Base-by-base conservation (phyloP, 2,888 invertebrate genomes). In the Gibbula magus region DNA sequence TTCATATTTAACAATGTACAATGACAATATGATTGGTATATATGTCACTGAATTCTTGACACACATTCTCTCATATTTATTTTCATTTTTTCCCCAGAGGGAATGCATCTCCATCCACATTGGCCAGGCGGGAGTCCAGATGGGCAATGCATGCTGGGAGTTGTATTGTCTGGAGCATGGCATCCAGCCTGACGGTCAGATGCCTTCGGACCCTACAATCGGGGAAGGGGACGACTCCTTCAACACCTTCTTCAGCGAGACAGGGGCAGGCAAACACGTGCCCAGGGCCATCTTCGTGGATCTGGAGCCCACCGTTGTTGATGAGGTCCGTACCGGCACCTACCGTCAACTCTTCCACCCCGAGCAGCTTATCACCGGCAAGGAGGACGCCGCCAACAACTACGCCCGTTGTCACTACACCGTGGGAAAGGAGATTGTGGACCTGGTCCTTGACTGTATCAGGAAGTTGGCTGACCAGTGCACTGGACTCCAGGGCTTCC, bases 381-480 rank as follows among this genome's bases (percentile, higher is more conserved):
- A 98, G 93, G 98, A 98, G 94, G 98, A 98, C 92, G 98, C 98
- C 67, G 98, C 98, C 88, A 98, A 98, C 94, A 98, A 98, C 94
- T 98, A 98, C 88, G 98, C 98, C 81, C 96, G 98, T 91, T 98
- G 98, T 82, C 98, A 98, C 94, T 98, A 98, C 95, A 98, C 98
- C 86, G 97, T 98, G 92, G 98, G 98, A 0, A 94, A 94, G 73
- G 96, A 96, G 92, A 95, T 96, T 93, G 94, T 96, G 18, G 96
- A 96, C 83, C 86, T 95, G 0, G 95, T 90, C 2, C 84, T 92
- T 53, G 91, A 91, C 81, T 81, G 89, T 29, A 88, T 91, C 79
- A 85, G 91, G 25, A 91, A 94, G 76, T 94, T 95, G 83, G 85
- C 88, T 75, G 91, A 91, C 73, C 91, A 91, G 79, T 91, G 91